A percentile compares a stretch with the other conserved stretches of the same genome.
Evolutionary conservation across 2,888 invertebrate genomes (phyloP).

Genomic region (Polydrusus cervinus): DNA sequence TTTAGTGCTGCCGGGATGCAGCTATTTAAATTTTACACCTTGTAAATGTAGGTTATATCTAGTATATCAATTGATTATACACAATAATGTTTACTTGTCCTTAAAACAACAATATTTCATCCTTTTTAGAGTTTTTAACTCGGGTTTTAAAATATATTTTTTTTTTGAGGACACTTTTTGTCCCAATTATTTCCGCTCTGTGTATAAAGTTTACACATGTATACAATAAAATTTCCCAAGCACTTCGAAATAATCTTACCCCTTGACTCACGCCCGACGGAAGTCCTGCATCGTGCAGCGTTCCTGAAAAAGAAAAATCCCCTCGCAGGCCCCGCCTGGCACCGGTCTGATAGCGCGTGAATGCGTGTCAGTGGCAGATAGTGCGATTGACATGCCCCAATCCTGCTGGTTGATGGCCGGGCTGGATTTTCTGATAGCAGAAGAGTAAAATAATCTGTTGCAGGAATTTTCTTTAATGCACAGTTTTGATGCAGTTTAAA

Average conservation of each 20-base stretch:
- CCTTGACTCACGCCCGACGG: slow-evolving; percentile 43
- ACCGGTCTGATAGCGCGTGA: slow-evolving; percentile 61
- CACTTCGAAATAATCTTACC: slow-evolving; percentile 29
- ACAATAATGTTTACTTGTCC: no score
- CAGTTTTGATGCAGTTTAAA: slow-evolving; percentile 5
- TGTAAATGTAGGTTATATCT: no score
- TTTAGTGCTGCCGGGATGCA: no score
- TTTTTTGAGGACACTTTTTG: no score
- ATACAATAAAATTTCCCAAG: slow-evolving; percentile 13
- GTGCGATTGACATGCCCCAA: slow-evolving; percentile 63
- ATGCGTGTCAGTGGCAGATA: slow-evolving; percentile 66
- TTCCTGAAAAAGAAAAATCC: slow-evolving; percentile 36
- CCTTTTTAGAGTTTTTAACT: no score
- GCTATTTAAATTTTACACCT: no score
- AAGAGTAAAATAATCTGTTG: slow-evolving; percentile 19
- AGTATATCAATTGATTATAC: no score
- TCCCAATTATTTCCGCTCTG: no score
- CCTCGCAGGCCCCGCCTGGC: slow-evolving; percentile 56
- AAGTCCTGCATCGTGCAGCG: slow-evolving; percentile 44
- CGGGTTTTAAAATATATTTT: no score
- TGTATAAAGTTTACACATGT: neutral
- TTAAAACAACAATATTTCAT: no score
- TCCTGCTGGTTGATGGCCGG: slow-evolving; percentile 20
- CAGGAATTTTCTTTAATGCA: slow-evolving; percentile 3
- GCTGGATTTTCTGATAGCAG: slow-evolving; percentile 20